phyloP scores from a whole-genome alignment of 2,113 vertebrate genomes.

The Rhinolophus ferrumequinum region DNA sequence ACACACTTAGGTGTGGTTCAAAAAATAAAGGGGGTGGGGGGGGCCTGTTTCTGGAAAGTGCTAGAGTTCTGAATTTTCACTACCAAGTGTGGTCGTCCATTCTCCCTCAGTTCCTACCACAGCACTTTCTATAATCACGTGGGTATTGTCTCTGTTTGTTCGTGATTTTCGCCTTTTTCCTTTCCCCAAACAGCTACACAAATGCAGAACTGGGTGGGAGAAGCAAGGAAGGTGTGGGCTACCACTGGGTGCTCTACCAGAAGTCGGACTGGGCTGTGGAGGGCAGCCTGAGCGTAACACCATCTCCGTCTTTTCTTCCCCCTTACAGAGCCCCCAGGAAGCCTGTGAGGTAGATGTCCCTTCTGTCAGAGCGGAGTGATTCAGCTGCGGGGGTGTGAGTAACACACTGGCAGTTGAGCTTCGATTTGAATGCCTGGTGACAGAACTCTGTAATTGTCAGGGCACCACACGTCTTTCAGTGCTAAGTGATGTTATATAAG shows the following conservation, averaged over 20 bases:
- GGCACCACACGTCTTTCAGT: background rate
- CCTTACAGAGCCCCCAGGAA: background rate
- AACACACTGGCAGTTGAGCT: background rate
- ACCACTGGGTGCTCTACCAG: rapidly evolving
- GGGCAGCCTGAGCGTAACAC: background rate
- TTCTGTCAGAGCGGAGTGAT: background rate
- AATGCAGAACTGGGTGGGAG: rapidly evolving
- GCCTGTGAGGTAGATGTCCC: background rate
- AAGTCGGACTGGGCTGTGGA: rapidly evolving
- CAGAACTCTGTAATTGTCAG: background rate
- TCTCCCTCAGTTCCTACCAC: background rate
- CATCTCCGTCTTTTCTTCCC: background rate
- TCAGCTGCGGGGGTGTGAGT: background rate
- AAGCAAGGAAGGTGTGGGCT: background rate
- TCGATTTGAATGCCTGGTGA: background rate
- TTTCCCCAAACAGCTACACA: background rate
- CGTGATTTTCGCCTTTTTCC: too few species aligned
- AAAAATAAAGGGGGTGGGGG: rapidly evolving
- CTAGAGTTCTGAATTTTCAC: rapidly evolving
- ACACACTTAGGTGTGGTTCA: background rate
- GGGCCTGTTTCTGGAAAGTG: background rate
- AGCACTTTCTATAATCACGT: background rate
- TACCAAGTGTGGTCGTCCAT: rapidly evolving
- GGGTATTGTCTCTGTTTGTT: rapidly evolving
- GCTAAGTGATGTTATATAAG: background rate